Evolutionary conservation across 2,113 vertebrate genomes (phyloP), one percentile per base, ranked within the genome.

Genomic region (Petroica traversi): DNA sequence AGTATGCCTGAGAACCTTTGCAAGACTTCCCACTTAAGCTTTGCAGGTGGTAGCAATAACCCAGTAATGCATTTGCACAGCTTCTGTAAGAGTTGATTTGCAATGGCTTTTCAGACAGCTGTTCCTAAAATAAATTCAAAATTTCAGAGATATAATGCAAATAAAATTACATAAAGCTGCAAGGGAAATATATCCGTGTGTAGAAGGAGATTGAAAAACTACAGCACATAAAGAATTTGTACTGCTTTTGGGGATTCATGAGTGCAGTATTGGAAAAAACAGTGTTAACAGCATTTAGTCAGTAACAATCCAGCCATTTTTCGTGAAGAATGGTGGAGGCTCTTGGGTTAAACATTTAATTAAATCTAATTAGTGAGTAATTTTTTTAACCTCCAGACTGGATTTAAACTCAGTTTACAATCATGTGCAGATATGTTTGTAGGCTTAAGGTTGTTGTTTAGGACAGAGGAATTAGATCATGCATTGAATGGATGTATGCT

Each of bases 151-250:
- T 41, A 8, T 38, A 38, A 83, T 74, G 26, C 33, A 86, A 81
- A 41, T 73, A 40, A 79, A 72, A 28, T 82, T 38, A 23, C 28
- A 11, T 84, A 34, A 57, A 88, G 12, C 36, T 74, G 29, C 26
- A 28, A 46, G 9, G 34, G 26, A 43, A 64, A 40, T 46, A n/a
- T 1, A 29, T 12, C 14, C 66, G 4, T 2, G 0, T 19, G 6
- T 55, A 43, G 58, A 83, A 75, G 13, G 28, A 49, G 26, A 26
- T 4, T 62, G 57, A 49, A 67, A 67, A 92, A 43, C 16, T 23
- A 26, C 22, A 63, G 41, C 48, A 14, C 1, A 0, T 33, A 5
- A 0, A 61, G 41, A 81, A 15, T 59, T 22, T 45, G 5, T 38
- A 40, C 14, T 54, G 52, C 17, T 36, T 81, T 48, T n/a, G 33